phyloP scores from a whole-genome alignment of 2,888 invertebrate genomes.

The Acleris holmiana region DNA sequence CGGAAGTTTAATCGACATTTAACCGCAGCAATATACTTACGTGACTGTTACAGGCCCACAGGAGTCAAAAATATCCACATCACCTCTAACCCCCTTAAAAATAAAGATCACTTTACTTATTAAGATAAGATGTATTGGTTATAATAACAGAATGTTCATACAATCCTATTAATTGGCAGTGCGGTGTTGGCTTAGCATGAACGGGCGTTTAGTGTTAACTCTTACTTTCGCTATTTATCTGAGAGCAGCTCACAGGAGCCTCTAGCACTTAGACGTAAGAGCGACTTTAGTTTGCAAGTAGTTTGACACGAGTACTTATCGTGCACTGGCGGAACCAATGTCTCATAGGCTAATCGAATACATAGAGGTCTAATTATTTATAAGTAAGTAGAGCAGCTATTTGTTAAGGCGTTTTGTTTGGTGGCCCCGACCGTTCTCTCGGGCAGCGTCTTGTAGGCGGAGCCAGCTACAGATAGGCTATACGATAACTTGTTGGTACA shows the following conservation, averaged over 20 bases:
- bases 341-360: slow-evolving; percentile 64
- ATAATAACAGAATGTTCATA: too few relatives aligned
- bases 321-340: slow-evolving; percentile 73
- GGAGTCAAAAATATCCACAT: too few relatives aligned
- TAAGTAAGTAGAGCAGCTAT: slow-evolving; percentile 60
- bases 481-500: too few relatives aligned
- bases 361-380: slow-evolving; percentile 65
- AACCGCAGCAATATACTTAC: too few relatives aligned
- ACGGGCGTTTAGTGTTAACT: slow-evolving; percentile 20
- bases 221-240: slow-evolving; percentile 42
- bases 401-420: slow-evolving; percentile 58
- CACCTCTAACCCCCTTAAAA: too few relatives aligned
- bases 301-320: slow-evolving; percentile 48
- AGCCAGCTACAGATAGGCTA: background rate
- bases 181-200: slow-evolving; percentile 2
- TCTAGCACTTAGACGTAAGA: slow-evolving; percentile 68
- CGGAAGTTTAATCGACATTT: too few relatives aligned
- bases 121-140: too few relatives aligned
- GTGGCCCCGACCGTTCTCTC: slow-evolving; percentile 56
- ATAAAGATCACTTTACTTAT: too few relatives aligned
- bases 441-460: slow-evolving; percentile 2
- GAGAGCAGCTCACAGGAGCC: slow-evolving; percentile 63
- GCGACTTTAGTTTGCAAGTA: slow-evolving; percentile 67
- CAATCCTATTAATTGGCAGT: background rate
- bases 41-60: too few relatives aligned